phyloP scores from a whole-genome alignment of 1,140 invertebrate species.

The Drosophila seguyi region DNA sequence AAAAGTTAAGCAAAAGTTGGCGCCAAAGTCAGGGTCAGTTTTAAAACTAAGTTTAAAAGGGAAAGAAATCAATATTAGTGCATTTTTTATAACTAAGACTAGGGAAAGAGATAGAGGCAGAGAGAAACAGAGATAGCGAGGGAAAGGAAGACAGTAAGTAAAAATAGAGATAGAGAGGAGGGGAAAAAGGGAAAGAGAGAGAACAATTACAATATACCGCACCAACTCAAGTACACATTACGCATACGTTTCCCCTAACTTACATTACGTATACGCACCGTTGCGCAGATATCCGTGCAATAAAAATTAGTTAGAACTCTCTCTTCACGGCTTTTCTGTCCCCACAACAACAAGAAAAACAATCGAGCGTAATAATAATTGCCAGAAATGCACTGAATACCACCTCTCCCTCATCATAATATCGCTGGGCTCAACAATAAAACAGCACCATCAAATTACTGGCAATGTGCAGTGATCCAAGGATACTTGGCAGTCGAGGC shows the following conservation, averaged over 20 bases:
- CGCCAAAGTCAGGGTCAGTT: slow-evolving; percentile 31
- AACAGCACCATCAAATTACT: slow-evolving; percentile 36
- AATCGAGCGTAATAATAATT: slow-evolving; percentile 30
- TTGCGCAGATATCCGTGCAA: background rate
- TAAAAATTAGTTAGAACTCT: slow-evolving; percentile 7
- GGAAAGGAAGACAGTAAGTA: background rate
- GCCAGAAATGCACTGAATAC: slow-evolving; percentile 30
- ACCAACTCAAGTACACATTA: background rate
- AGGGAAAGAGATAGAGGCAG: too few relatives aligned
- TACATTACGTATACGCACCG: slow-evolving; percentile 42
- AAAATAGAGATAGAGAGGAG: background rate
- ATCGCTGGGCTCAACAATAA: slow-evolving; percentile 26
- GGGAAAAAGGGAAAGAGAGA: background rate
- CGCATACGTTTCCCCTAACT: background rate
- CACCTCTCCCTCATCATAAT: slow-evolving; percentile 4
- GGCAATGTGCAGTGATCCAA: slow-evolving; percentile 35
- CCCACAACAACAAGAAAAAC: slow-evolving; percentile 3
- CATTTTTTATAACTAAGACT: too few relatives aligned
- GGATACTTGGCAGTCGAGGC: slow-evolving; percentile 18
- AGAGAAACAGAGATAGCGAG: too few relatives aligned
- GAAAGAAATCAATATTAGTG: background rate
- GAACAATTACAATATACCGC: background rate
- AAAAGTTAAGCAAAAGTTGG: slow-evolving; percentile 8
- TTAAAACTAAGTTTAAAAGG: background rate
- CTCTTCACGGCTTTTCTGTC: background rate